Evolutionary conservation across 2,797 vertebrate genomes (phyloP), one percentile per base, ranked within the genome.

Genomic region (Phalloptychus januarius): DNA sequence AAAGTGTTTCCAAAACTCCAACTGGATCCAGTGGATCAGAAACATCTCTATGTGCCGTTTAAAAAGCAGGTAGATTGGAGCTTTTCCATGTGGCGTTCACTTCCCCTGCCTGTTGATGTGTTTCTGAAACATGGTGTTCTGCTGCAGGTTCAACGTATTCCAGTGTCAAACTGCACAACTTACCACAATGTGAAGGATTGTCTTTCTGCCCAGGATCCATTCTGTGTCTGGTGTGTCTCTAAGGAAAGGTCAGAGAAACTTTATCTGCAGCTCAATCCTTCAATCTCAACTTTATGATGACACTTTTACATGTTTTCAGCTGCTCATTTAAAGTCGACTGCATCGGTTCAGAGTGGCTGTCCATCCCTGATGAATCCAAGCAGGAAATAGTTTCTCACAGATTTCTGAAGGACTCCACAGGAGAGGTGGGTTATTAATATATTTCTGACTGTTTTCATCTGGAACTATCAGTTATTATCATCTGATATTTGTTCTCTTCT

Each of bases 181-280:
- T 75, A 90, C 83, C 74, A 0, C 33, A 76, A 33, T 18, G 28
- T 92, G 56, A 40, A 28, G 74, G 5, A 75, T 18, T 96, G 94
- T 70, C 94, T 89, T 92, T 86, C 83, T 70, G 88, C 94, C 28
- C 81, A 85, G 82, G 95, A 95, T 83, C 94, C 94, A 2, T 28
- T 81, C 81, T 96, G 95, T n/a, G 93, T 92, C 23, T 96, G 95
- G 95, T 96, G 95, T 58, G 1, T 50, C 7, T 63, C 84, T 38
- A 1, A 18, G 10, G 31, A 0, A 20, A 91, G 86, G 94, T 95
- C 20, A n/a, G 91, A 11, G 28, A 45, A 74, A 42, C 44, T 8
- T 15, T 45, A 40, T 4, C 54, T 6, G 58, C 38, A 5, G 25
- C 0, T 0, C 15, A 81, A 0, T n/a, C n/a, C 56, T 71, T 65